Base-by-base conservation (phyloP, 1,140 invertebrate species). In the Macrosteles quadrilineatus region DNA sequence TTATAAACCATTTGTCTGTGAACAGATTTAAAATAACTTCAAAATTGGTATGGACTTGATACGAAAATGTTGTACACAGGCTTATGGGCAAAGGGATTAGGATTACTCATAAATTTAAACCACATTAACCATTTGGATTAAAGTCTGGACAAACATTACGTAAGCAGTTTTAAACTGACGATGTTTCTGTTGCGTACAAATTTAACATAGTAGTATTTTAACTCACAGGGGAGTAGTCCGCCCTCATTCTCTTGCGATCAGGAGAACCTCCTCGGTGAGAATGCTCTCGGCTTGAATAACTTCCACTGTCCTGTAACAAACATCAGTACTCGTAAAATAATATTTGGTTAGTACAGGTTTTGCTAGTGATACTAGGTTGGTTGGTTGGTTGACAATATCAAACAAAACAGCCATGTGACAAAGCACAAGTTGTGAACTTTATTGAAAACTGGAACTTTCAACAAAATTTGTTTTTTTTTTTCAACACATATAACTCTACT, bases 221-320 rank as follows among this genome's bases (percentile, higher is more conserved):
- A 66, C 36, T 66, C 25, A 66, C 63, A 40, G 63, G 63, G 1
- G 36, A 43, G 36, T 43, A 66, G 6, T 66, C 63, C 25, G 63
- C 17, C 27, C 63, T 66, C 21, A 66, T 25, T 17, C 63, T 32
- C 23, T 66, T 66, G 36, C 63, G 63, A 12, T 66, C 40, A 21
- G 63, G 63, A 23, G 63, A 66, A 17, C 32, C n/a, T 17, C 27
- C n/a, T 19, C 63, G 17, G 23, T 66, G 63, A 25, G 63, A 66
- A 31, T 43, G 63, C 21, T 66, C 63, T 43, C 63, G 17, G 25
- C 63, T 43, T 19, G 63, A 59, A 29, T 9, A 21, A 25, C 55
- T 59, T 9, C 25, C 11, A 25, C 25, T 59, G n/a, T 59, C 55
- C 55, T 59, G 55, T 9, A 59, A 59, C 27, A 59, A 12, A 29